A percentile compares a stretch with the other conserved stretches of the same genome.
These are phyloP conservation scores for Caprella mutica DNA, from an alignment of 2,888 invertebrate genomes.

Conservation along the genomic window DNA sequence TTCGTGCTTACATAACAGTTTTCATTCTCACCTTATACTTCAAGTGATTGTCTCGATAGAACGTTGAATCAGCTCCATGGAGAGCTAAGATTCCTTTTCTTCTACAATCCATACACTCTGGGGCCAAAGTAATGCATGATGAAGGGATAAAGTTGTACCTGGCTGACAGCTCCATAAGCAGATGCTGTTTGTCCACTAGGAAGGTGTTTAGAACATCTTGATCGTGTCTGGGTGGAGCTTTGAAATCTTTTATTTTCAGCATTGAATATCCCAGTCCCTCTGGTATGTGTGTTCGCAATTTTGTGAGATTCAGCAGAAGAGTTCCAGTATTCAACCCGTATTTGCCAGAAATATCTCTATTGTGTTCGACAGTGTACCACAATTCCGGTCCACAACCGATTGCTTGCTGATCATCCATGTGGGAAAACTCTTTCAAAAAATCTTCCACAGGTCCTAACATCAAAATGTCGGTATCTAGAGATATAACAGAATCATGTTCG, in stretches of 20 bases:
- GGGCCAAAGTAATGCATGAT: slow-evolving; percentile 13
- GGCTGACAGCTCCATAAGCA: slow-evolving; percentile 36
- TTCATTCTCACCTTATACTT: slow-evolving; percentile 27
- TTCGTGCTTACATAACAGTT: too few species aligned
- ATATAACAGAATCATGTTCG: slow-evolving; percentile 42
- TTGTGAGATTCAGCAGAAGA: slow-evolving; percentile 46
- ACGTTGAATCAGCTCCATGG: slow-evolving; percentile 28
- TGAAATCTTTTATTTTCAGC: not conserved
- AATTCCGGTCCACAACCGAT: slow-evolving; percentile 43
- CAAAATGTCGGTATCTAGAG: slow-evolving; percentile 45
- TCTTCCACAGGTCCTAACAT: slow-evolving; percentile 42
- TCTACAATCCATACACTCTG: slow-evolving; percentile 18
- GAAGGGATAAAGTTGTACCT: slow-evolving; percentile 24
- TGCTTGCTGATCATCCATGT: slow-evolving; percentile 42
- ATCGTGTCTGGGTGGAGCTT: slow-evolving; percentile 40
- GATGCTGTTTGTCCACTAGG: slow-evolving; percentile 42
- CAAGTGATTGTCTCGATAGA: slow-evolving; percentile 22
- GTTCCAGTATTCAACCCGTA: slow-evolving; percentile 46
- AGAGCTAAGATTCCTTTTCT: slow-evolving; percentile 21
- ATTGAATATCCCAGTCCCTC: slow-evolving; percentile 15
- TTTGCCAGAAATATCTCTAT: slow-evolving; percentile 17
- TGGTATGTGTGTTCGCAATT: slow-evolving; percentile 38
- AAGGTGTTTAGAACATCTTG: slow-evolving; percentile 46
- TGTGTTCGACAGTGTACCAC: slow-evolving; percentile 14
- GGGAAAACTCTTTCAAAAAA: slow-evolving; percentile 41